Percentiles rank a stretch among this genome's conserved stretches.
phyloP scores from a whole-genome alignment of 2,113 vertebrate genomes.

The Grammomys surdaster region DNA sequence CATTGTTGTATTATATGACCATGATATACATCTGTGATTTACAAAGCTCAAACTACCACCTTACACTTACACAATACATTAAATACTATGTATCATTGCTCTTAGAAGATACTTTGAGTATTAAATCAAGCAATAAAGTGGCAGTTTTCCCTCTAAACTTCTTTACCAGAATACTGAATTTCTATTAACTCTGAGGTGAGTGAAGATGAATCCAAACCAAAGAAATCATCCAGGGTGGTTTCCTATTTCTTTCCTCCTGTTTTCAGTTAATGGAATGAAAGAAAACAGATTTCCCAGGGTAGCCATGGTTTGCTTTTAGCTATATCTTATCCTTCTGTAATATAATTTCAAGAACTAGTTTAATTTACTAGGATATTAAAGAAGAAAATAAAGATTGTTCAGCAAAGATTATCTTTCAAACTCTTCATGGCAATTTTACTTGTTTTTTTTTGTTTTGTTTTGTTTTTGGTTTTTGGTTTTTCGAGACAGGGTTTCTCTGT shows the following conservation, averaged over 20 bases:
- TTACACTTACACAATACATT: neutral
- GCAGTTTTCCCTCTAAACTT: slow-evolving; percentile 51
- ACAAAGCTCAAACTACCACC: neutral
- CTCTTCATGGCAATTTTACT: slow-evolving; percentile 39
- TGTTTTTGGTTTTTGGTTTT: no score
- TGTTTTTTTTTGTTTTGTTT: no score
- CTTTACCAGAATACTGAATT: slow-evolving; percentile 58
- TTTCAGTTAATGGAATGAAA: slow-evolving; percentile 74
- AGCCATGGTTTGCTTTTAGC: slow-evolving; percentile 14
- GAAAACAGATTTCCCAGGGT: slow-evolving; percentile 57
- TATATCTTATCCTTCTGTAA: slow-evolving; percentile 34
- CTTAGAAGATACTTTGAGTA: slow-evolving; percentile 57
- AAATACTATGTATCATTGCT: slow-evolving; percentile 51
- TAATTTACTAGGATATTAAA: slow-evolving; percentile 4
- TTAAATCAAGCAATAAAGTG: neutral
- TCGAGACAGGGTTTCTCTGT: no score
- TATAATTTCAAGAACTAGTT: slow-evolving; percentile 2
- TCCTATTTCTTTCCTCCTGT: slow-evolving; percentile 76
- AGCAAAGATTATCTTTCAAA: slow-evolving; percentile 13
- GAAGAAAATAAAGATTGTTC: neutral
- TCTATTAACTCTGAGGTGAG: slow-evolving; percentile 67
- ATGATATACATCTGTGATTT: neutral
- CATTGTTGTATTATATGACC: neutral
- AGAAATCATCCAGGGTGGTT: slow-evolving; percentile 62
- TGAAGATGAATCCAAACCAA: slow-evolving; percentile 58